phyloP scores from a whole-genome alignment of 2,797 vertebrate species.

The Lacerta bilineata region DNA sequence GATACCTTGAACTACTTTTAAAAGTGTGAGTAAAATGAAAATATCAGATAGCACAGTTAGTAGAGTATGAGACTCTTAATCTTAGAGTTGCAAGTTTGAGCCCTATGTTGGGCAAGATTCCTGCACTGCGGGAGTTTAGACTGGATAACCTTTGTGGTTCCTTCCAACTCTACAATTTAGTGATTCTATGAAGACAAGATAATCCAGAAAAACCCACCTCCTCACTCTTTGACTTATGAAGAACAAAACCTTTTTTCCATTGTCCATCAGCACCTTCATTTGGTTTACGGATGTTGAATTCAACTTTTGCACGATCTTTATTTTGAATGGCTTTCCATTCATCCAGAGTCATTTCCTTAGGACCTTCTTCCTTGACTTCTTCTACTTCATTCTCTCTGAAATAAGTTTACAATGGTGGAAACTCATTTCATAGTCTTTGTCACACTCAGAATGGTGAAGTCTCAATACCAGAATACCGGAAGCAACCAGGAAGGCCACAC shows the following conservation, averaged over 20 bases:
- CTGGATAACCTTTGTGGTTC: too few species aligned
- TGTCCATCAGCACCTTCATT: slow-evolving; percentile 97
- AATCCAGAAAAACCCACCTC: slow-evolving; percentile 82
- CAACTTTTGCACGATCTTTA: slow-evolving; percentile 98
- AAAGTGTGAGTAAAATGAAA: neutral
- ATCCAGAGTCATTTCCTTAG: slow-evolving; percentile 98
- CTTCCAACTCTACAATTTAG: too few species aligned
- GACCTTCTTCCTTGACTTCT: slow-evolving; percentile 96
- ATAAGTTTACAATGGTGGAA: slow-evolving; percentile 34
- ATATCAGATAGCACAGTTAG: neutral
- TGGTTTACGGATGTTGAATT: slow-evolving; percentile 99
- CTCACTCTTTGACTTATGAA: slow-evolving; percentile 99
- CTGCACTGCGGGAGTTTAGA: too few species aligned
- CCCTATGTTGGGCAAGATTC: too few species aligned
- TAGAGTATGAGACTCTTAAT: too few species aligned
- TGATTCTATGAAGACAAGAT: accelerated
- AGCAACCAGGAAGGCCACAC: neutral
- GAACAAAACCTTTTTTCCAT: slow-evolving; percentile 99
- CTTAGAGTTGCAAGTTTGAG: too few species aligned
- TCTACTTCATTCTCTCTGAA: slow-evolving; percentile 96
- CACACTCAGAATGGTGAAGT: neutral
- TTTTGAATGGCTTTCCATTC: slow-evolving; percentile 99
- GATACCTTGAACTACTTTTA: accelerated
- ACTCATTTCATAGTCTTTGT: slow-evolving; percentile 1
- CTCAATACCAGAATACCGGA: neutral